Conservation (phyloP, 2,797 vertebrate genomes). For the Bovichtus diacanthus region DNA sequence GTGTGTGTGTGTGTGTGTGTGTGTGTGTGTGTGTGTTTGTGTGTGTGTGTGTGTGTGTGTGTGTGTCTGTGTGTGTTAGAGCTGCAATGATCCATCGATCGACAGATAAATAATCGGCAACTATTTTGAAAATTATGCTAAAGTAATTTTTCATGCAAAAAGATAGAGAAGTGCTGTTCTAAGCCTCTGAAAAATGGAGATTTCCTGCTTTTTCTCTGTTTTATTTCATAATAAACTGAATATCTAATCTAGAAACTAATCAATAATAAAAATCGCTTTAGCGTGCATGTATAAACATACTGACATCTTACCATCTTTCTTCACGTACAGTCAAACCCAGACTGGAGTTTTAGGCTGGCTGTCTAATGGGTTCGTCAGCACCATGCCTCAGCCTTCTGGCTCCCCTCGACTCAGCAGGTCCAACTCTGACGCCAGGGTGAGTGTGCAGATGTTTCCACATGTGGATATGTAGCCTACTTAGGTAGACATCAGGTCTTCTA, state of each 20-base stretch:
- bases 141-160: too few species aligned
- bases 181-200: too few species aligned
- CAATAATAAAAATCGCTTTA: too few species aligned
- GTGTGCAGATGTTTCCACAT: background rate
- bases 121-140: too few species aligned
- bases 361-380: conserved; percentile 81
- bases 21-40: background rate
- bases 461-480: background rate
- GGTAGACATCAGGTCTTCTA: background rate
- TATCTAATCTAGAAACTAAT: too few species aligned
- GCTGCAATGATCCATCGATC: too few species aligned
- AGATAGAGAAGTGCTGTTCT: too few species aligned
- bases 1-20: background rate
- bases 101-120: too few species aligned
- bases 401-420: conserved; percentile 65
- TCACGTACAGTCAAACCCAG: conserved; percentile 65
- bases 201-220: too few species aligned
- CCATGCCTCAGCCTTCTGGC: conserved; percentile 80
- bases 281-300: background rate
- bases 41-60: too few species aligned
- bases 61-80: too few species aligned
- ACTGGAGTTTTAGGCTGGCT: conserved; percentile 84
- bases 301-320: background rate
- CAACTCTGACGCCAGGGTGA: conserved; percentile 73
- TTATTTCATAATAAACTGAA: too few species aligned